Percentiles rank a stretch among this genome's conserved stretches.
Evolutionary conservation across 2,888 invertebrate species (phyloP).

Genomic region (Aspidapion aeneum): DNA sequence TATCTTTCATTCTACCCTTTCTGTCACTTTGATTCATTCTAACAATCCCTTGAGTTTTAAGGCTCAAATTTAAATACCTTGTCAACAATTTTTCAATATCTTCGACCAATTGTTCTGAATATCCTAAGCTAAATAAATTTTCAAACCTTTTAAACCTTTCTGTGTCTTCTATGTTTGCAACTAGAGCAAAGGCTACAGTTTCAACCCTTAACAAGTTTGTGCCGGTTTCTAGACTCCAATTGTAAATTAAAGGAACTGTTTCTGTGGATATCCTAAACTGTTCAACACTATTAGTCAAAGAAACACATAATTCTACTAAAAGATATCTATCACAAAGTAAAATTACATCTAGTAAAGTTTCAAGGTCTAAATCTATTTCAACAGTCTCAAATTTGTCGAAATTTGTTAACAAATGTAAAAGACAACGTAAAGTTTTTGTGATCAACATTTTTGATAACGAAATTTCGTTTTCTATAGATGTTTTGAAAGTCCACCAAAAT

Average conservation of each 20-base stretch:
- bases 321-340: slow-evolving; percentile 57
- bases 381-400: slow-evolving; percentile 46
- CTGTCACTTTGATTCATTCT: too few species aligned
- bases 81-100: slow-evolving; percentile 48
- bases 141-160: slow-evolving; percentile 51
- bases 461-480: too few species aligned
- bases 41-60: too few species aligned
- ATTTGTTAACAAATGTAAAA: slow-evolving; percentile 53
- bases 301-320: slow-evolving; percentile 53
- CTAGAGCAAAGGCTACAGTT: slow-evolving; percentile 55
- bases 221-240: slow-evolving; percentile 59
- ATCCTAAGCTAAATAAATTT: slow-evolving; percentile 52
- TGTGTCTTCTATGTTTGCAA: slow-evolving; percentile 50
- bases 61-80: slow-evolving; percentile 30
- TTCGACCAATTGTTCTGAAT: slow-evolving; percentile 54
- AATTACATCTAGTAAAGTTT: slow-evolving; percentile 53
- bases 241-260: slow-evolving; percentile 55
- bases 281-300: slow-evolving; percentile 53
- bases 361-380: slow-evolving; percentile 45
- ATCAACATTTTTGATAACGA: slow-evolving; percentile 53
- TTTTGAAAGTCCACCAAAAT: too few species aligned
- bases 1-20: too few species aligned
- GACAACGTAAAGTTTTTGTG: slow-evolving; percentile 52
- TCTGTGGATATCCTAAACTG: slow-evolving; percentile 51
- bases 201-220: slow-evolving; percentile 59